Conservation (phyloP, 30 jellyfish, hydroid and myxozoan genomes). For the Hydra vulgaris region DNA sequence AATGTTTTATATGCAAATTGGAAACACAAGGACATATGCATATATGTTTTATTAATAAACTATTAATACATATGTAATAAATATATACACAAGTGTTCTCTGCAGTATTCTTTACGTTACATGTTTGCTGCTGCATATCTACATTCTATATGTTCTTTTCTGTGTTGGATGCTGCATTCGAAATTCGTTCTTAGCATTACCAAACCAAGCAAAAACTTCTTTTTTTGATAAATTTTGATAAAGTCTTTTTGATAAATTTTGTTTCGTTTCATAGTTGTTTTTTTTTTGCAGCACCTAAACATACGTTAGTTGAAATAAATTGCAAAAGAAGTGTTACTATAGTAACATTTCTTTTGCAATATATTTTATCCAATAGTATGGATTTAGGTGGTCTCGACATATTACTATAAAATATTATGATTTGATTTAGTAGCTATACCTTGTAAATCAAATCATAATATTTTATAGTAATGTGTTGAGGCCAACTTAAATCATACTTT, state of each 20-base stretch:
- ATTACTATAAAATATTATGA: too few species aligned
- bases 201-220: not conserved
- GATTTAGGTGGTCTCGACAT: too few species aligned
- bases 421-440: too few species aligned
- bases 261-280: too few species aligned
- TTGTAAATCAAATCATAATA: too few species aligned
- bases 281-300: not conserved
- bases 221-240: too few species aligned
- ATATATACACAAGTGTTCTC: not conserved
- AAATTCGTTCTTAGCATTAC: not conserved
- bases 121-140: not conserved
- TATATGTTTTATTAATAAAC: not conserved
- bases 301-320: not conserved
- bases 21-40: not conserved
- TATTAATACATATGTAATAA: not conserved
- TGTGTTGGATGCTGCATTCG: not conserved
- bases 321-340: not conserved
- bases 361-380: too few species aligned
- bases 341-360: too few species aligned
- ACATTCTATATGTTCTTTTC: not conserved
- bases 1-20: not conserved
- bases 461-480: too few species aligned
- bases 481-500: not conserved
- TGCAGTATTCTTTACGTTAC: not conserved
- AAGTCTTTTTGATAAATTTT: not conserved